Conservation (phyloP, 2,113 vertebrate species). For the Chiloscyllium plagiosum region DNA sequence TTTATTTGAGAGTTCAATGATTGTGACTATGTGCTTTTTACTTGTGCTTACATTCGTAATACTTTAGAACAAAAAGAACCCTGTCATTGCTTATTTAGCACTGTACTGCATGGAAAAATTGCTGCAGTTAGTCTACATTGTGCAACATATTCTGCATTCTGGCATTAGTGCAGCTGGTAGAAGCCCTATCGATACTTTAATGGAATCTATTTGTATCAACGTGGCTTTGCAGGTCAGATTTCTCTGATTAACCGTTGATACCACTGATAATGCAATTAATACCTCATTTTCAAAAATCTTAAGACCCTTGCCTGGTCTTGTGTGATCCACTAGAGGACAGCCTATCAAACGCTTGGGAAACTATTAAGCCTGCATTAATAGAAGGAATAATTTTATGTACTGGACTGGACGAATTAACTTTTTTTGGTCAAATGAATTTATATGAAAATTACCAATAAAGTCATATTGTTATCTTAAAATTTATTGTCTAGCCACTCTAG, state of each 20-base stretch:
- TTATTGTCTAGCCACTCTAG: not conserved
- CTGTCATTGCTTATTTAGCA: not conserved
- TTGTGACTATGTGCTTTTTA: too few species aligned
- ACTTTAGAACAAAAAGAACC: not conserved
- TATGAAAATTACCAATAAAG: too few species aligned
- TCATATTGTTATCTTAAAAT: not conserved
- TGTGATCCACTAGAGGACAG: not conserved
- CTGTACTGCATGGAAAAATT: too few species aligned
- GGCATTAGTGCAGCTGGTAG: not conserved
- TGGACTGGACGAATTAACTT: not conserved
- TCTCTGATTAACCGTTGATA: constrained; percentile 47
- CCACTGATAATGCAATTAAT: constrained; percentile 51
- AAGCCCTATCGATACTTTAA: constrained; percentile 49
- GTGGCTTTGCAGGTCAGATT: constrained; percentile 47
- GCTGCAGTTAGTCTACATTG: constrained; percentile 21
- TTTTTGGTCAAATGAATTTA: not conserved
- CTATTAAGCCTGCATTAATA: not conserved
- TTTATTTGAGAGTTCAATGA: not conserved
- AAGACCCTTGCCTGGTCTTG: not conserved
- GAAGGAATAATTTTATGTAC: not conserved
- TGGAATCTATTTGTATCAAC: constrained; percentile 52
- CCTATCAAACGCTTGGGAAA: not conserved
- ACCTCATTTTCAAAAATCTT: constrained; percentile 48
- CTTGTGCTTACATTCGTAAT: too few species aligned
- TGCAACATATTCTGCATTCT: not conserved